Percentiles rank a stretch among this genome's conserved stretches.
phyloP scores from a whole-genome alignment of 2,888 invertebrate genomes.

The Aleiodes leptofemur region DNA sequence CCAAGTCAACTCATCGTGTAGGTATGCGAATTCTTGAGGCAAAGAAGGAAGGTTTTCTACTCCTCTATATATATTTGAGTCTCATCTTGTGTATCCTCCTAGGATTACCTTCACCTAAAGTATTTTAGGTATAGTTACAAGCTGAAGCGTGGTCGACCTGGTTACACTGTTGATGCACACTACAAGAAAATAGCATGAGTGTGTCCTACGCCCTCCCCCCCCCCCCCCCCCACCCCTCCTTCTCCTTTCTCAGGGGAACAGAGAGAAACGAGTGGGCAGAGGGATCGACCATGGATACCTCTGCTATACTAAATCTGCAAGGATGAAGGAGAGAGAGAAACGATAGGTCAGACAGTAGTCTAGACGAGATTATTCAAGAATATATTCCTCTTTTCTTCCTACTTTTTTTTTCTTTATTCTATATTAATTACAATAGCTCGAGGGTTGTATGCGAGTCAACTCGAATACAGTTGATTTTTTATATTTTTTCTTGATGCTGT shows the following conservation, averaged over 20 bases:
- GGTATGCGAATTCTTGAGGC: conserved; percentile 43
- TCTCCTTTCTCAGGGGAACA: neutral
- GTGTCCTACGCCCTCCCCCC: neutral
- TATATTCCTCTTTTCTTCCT: neutral
- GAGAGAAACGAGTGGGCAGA: conserved; percentile 6
- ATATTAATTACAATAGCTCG: neutral
- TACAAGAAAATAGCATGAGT: conserved; percentile 13
- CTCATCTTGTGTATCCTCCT: conserved; percentile 36
- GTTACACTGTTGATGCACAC: neutral
- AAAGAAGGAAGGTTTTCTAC: conserved; percentile 23
- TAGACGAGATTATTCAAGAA: conserved; percentile 24
- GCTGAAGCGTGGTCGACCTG: conserved; percentile 25
- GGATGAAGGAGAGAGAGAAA: neutral
- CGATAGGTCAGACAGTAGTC: conserved; percentile 17
- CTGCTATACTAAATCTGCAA: neutral
- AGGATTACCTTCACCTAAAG: conserved; percentile 21
- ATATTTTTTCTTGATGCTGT: too few relatives aligned
- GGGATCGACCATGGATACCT: conserved; percentile 13
- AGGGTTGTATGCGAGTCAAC: too few relatives aligned
- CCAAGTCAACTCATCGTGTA: conserved; percentile 39
- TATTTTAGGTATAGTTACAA: conserved; percentile 14
- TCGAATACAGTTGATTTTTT: too few relatives aligned
- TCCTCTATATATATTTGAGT: conserved; percentile 1
- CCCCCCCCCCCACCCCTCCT: too few relatives aligned
- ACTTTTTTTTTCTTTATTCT: neutral